A percentile compares a stretch with the other conserved stretches of the same genome.
Conservation (phyloP, 2,888 invertebrate species). For the Scaptodrosophila latifasciaeformis region DNA sequence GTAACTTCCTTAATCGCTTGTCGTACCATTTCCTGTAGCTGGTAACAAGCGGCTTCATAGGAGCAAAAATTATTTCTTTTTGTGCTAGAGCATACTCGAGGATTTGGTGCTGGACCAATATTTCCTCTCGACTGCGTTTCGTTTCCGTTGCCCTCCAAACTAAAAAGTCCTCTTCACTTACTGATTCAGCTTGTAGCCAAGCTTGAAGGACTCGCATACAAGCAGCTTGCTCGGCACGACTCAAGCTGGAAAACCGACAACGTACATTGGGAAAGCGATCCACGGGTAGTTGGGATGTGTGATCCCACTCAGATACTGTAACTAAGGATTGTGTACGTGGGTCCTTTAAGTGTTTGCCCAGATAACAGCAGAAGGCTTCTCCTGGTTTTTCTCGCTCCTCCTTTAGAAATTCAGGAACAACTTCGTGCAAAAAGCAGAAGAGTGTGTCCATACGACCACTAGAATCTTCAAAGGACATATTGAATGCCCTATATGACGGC, state of each 20-base stretch:
- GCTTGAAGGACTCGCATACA: constrained; percentile 55
- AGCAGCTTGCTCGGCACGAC: constrained; percentile 44
- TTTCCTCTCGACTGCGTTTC: constrained; percentile 45
- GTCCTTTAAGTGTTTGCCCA: too few species aligned
- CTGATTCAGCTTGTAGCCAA: constrained; percentile 26
- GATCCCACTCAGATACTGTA: constrained; percentile 32
- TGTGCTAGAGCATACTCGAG: constrained; percentile 39
- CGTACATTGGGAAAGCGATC: constrained; percentile 42
- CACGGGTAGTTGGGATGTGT: constrained; percentile 21
- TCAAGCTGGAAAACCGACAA: constrained; percentile 39
- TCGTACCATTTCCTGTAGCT: constrained; percentile 57
- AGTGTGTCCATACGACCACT: constrained; percentile 60
- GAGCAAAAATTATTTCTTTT: constrained; percentile 48
- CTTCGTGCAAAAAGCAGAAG: constrained; percentile 55
- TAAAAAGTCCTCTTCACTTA: constrained; percentile 43
- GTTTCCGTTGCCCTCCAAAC: constrained; percentile 36
- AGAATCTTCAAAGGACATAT: constrained; percentile 56
- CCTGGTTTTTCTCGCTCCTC: too few species aligned
- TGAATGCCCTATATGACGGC: constrained; percentile 59
- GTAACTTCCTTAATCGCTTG: constrained; percentile 16
- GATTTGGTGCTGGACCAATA: constrained; percentile 48
- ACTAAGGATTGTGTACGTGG: constrained; percentile 50
- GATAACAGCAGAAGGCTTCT: too few species aligned
- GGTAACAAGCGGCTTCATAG: constrained; percentile 39
- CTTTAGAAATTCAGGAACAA: constrained; percentile 41